Conservation (phyloP, 2,888 invertebrate species). For the Melieria picta region DNA sequence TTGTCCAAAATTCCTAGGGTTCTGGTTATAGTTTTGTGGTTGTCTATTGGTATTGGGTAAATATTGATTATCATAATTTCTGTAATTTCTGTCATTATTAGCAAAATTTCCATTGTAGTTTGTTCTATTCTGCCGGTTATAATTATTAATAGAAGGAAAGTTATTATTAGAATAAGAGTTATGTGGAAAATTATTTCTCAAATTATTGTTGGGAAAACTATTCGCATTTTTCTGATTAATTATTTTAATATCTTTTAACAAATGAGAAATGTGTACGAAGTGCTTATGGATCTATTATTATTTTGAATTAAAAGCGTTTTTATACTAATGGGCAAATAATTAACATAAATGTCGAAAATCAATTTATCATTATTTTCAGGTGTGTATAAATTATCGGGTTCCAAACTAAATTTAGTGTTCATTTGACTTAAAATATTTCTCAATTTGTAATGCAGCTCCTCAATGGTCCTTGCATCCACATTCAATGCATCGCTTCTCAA, state of each 20-base stretch:
- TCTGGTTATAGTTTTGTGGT: conserved; percentile 21
- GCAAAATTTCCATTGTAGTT: background rate
- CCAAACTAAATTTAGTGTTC: no score
- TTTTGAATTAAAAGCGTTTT: no score
- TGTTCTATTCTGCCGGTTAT: background rate
- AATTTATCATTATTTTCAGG: no score
- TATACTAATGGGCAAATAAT: no score
- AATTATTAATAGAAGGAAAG: no score
- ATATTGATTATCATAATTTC: conserved; percentile 5
- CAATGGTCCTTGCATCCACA: no score
- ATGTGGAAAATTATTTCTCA: background rate
- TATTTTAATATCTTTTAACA: conserved; percentile 33
- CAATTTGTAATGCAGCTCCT: no score
- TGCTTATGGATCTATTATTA: no score
- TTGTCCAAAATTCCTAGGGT: background rate
- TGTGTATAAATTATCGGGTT: no score
- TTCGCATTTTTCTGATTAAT: background rate
- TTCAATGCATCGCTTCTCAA: no score
- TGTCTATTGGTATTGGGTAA: conserved; percentile 5
- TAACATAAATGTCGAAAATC: no score
- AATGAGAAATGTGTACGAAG: background rate
- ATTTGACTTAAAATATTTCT: no score
- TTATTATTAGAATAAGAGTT: background rate
- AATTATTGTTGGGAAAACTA: conserved; percentile 11
- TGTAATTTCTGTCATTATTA: conserved; percentile 11